phyloP scores from a whole-genome alignment of 2,888 invertebrate species.

The Drosophila lacicola region DNA sequence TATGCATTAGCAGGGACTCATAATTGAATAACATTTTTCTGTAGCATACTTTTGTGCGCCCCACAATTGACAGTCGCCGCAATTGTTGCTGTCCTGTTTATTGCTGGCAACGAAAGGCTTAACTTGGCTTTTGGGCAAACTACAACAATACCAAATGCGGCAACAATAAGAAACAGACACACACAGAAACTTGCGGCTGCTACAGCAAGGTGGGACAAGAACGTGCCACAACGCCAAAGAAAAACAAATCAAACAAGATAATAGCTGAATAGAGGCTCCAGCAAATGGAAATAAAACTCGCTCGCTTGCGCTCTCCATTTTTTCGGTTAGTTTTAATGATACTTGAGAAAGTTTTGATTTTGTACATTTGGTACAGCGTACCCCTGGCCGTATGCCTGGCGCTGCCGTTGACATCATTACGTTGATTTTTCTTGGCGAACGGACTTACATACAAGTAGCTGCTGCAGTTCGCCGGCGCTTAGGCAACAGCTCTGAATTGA shows the following conservation, averaged over 20 bases:
- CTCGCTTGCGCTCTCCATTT: conserved; percentile 37
- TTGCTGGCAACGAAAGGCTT: conserved; percentile 70
- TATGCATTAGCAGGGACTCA: conserved; percentile 33
- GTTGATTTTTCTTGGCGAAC: conserved; percentile 59
- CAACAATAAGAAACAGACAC: conserved; percentile 9
- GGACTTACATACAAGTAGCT: conserved; percentile 17
- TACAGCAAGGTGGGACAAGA: conserved; percentile 22
- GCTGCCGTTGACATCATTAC: conserved; percentile 69
- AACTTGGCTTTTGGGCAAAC: conserved; percentile 50
- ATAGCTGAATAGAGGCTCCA: conserved; percentile 52
- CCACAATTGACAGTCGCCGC: conserved; percentile 55
- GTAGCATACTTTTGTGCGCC: conserved; percentile 53
- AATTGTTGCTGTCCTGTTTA: conserved; percentile 19
- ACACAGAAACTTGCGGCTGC: conserved; percentile 5
- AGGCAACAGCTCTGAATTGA: conserved; percentile 60
- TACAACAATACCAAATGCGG: conserved; percentile 42
- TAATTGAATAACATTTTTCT: conserved; percentile 69
- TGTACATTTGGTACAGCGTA: conserved; percentile 17
- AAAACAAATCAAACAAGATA: conserved; percentile 67
- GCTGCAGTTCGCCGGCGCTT: conserved; percentile 37
- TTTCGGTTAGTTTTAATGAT: conserved; percentile 74
- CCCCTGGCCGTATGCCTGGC: neutral
- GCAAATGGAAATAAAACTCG: conserved; percentile 32
- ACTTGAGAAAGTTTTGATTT: conserved; percentile 77
- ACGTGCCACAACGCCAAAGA: conserved; percentile 31